A percentile compares a stretch with the other conserved stretches of the same genome.
These are phyloP conservation scores for Labia minor DNA, from an alignment of 2,888 invertebrate species.

Conservation along the genomic window DNA sequence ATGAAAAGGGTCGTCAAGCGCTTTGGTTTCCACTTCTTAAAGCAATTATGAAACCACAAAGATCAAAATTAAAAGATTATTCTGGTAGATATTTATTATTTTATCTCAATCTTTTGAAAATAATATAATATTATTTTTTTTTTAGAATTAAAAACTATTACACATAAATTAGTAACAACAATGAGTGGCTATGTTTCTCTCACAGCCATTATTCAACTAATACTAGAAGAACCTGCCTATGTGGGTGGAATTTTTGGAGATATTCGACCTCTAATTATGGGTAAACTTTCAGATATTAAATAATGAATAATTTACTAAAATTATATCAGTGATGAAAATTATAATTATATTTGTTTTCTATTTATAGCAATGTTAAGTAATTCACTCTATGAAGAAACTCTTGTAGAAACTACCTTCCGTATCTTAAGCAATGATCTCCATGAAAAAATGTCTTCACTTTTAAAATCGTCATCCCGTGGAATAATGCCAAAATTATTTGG, in stretches of 20 bases:
- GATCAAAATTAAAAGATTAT: background rate
- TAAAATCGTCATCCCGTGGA: conserved; percentile 33
- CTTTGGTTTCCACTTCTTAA: conserved; percentile 25
- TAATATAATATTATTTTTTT: conserved; percentile 17
- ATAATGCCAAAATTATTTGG: conserved; percentile 28
- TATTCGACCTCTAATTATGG: conserved; percentile 42
- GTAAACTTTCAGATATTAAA: conserved; percentile 27
- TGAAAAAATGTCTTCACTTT: conserved; percentile 34
- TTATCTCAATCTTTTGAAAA: no score
- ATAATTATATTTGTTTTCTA: conserved; percentile 44
- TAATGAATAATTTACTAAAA: no score
- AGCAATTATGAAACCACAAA: background rate
- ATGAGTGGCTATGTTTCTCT: conserved; percentile 45
- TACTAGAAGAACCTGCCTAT: conserved; percentile 42
- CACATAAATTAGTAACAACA: conserved; percentile 40
- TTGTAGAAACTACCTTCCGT: conserved; percentile 55
- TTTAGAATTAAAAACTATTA: conserved; percentile 38
- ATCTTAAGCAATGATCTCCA: conserved; percentile 60
- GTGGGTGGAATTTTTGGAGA: conserved; percentile 43
- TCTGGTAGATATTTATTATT: no score
- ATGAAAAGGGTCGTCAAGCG: conserved; percentile 26
- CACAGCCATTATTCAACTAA: conserved; percentile 39
- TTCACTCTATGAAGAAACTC: conserved; percentile 61
- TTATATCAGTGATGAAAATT: no score
- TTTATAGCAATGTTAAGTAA: conserved; percentile 60